phyloP scores from a whole-genome alignment of 2,888 invertebrate genomes.

The Onthophagus sagittarius region DNA sequence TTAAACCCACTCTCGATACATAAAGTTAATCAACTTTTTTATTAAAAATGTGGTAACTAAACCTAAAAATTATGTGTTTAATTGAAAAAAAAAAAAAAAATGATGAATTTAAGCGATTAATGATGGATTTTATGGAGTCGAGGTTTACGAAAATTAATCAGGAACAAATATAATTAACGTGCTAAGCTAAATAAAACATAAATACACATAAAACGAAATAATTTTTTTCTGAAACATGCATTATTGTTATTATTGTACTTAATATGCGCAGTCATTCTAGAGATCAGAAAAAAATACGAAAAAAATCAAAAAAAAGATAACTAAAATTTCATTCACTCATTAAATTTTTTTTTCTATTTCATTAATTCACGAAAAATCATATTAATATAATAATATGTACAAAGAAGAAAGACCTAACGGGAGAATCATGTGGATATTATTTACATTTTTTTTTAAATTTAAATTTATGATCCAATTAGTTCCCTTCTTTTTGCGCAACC shows the following conservation, averaged over 20 bases:
- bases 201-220: not conserved
- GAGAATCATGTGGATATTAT: not conserved
- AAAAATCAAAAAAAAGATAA: not conserved
- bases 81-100: conserved; percentile 4
- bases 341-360: not conserved
- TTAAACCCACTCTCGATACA: not conserved
- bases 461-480: not conserved
- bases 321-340: not conserved
- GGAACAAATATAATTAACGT: not conserved
- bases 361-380: not conserved
- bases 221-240: no score
- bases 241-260: not conserved
- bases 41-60: conserved; percentile 42
- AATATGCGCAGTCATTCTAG: not conserved
- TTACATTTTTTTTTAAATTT: not conserved
- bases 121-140: not conserved
- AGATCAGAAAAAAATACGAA: not conserved
- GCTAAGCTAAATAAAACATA: not conserved
- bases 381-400: not conserved
- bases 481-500: not conserved
- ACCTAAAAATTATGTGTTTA: conserved; percentile 33
- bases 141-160: not conserved
- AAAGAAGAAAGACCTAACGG: conserved; percentile 8
- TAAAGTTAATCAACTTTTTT: not conserved
- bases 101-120: not conserved